Evolutionary conservation across 2,113 vertebrate genomes (phyloP), one percentile per base, ranked within the genome.

Genomic region (Asarcornis scutulata): DNA sequence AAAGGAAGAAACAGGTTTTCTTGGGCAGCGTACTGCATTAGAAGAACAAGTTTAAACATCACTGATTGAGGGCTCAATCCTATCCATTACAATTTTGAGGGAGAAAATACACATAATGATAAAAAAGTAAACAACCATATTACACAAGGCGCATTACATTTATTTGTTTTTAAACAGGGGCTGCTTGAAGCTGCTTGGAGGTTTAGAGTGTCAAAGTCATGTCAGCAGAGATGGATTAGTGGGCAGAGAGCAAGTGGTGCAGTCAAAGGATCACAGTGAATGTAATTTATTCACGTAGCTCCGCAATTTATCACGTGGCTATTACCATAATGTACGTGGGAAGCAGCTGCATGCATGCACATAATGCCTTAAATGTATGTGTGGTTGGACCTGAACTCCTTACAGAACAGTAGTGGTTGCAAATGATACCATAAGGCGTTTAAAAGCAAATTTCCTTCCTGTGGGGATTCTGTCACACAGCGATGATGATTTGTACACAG

Each of bases 241-340:
- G 84, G 89, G 95, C 81, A 95, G 91, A 93, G 55, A 84, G 89
- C 93, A 96, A 96, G 86, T 79, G 83, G 44, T 76, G 53, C 83
- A 92, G 95, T 93, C 80, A 93, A 53, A 95, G 79, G 93, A 88
- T 96, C 92, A 91, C 31, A 75, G 63, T 26, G 80, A 89, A 89
- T 85, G 86, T 92, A 96, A 96, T 93, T 96, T 95, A 95, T 96
- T 95, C 91, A 86, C 23, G 15, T 32, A 81, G 66, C 71, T 73
- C 55, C 0, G 0, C 77, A 93, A 88, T 92, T 94, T 83, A 82
- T 95, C 95, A 94, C 75, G 11, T 94, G 91, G 84, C 46, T 92
- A 60, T 96, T 88, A 89, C 74, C 93, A 89, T 84, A 93, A 93
- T 60, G 79, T 93, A 86, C 0, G 44, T 93, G 91, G 86, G 86